Evolutionary conservation across 2,888 invertebrate genomes (phyloP), one percentile per base, ranked within the genome.

Genomic region (Leistus spinibarbis): DNA sequence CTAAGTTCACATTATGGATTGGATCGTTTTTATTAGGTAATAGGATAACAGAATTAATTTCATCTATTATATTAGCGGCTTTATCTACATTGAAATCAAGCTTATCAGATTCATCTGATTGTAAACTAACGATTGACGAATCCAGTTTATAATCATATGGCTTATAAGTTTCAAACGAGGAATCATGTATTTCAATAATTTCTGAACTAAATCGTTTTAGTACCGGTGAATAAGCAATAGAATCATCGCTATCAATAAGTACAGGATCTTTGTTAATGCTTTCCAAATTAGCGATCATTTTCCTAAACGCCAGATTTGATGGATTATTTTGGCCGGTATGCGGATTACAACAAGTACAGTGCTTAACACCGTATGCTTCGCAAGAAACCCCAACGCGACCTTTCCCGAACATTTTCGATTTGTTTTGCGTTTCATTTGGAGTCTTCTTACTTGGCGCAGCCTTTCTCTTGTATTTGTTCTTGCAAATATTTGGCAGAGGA

Each of bases 341-440:
- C 13, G 69, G 60, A 5, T 2, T 27, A 40, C 70, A 70, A 54
- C 70, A 70, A 5, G 53, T 5, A 40, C 70, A 70, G 9, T 54
- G 62, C 63, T 40, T 70, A 54, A 70, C 22, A 7, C 70, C 70
- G 17, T 53, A 70, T 3, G 62, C 40, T 54, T 70, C 22, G 54
- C 70, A 70, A 22, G 62, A 62, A 9, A 70, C 70, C 3, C 70
- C 70, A 13, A 70, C 54, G 7, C 70, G 62, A 16, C 70, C 70
- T 70, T 62, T 20, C 23, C 70, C 70, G 54, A 70, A 70, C n/a
- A 5, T 63, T 5, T 53, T 63, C 40, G 40, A 40, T 4, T 5
- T 20, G 16, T 7, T 62, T 20, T 70, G n/a, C 7, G 19, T 53
- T 16, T 62, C 22, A 9, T 70, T 53, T n/a, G 23, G 22, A 40